Evolutionary conservation across 2,888 invertebrate genomes (phyloP).

Genomic region (Camptogramma bilineatum): DNA sequence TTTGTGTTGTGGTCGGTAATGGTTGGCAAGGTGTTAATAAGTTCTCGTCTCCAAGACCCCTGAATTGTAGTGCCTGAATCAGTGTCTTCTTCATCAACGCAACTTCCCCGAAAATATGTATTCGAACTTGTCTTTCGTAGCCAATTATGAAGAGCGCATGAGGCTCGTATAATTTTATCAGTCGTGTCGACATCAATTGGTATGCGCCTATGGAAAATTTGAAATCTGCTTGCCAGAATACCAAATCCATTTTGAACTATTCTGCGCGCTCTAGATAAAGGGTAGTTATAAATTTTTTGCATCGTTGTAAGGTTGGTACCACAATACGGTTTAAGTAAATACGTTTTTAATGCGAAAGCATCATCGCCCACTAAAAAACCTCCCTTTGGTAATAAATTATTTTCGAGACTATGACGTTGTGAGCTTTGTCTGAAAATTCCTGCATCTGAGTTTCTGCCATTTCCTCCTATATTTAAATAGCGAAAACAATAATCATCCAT

Average conservation of each 20-base stretch:
- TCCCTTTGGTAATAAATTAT: conserved; percentile 27
- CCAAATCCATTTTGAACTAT: conserved; percentile 32
- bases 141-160: conserved; percentile 20
- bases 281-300: conserved; percentile 31
- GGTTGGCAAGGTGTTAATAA: conserved; percentile 19
- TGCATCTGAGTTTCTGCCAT: conserved; percentile 25
- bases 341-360: conserved; percentile 33
- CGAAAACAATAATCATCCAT: conserved; percentile 34
- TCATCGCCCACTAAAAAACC: conserved; percentile 26
- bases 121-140: conserved; percentile 5
- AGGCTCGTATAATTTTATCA: conserved; percentile 13
- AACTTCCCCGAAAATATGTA: background rate
- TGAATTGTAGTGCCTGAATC: conserved; percentile 6
- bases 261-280: conserved; percentile 29
- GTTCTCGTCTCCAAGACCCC: conserved; percentile 27
- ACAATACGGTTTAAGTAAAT: conserved; percentile 31
- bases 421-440: conserved; percentile 14
- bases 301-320: conserved; percentile 25
- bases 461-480: conserved; percentile 34
- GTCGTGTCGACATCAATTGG: conserved; percentile 12
- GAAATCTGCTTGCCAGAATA: conserved; percentile 29
- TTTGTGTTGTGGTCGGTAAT: conserved; percentile 20
- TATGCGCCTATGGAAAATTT: conserved; percentile 26
- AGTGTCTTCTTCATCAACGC: conserved; percentile 15
- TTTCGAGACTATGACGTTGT: conserved; percentile 18